Base-by-base conservation (phyloP, 2,113 vertebrate species). In the Climacteris rufus region DNA sequence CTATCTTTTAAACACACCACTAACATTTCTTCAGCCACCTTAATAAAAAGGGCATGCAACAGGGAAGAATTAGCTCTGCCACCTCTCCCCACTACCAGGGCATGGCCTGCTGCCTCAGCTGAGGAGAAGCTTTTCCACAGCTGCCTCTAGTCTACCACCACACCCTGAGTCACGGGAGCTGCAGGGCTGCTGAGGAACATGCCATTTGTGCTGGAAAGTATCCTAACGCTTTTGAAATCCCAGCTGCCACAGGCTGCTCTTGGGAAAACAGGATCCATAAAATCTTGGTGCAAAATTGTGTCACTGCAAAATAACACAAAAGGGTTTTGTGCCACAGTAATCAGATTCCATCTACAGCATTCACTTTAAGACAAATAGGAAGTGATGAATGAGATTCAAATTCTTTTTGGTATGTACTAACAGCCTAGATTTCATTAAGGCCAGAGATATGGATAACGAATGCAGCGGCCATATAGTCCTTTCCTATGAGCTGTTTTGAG, bases 191-290 rank as follows among this genome's bases (percentile, higher is more conserved):
- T 45, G 37, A 83, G 79, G 80, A 92, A 80, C 68, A 92, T 1
- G 4, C 68, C 94, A 94, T 89, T 97, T 95, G 95, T 89, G 80
- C 87, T 96, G 93, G 93, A 96, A 96, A 96, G 44, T 28, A 86
- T 96, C 93, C 92, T 64, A 83, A 83, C 27, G 80, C 74, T 93
- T 94, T 92, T 75, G 84, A 94, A 96, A 95, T 35, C 90, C 87
- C 90, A 95, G 87, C 93, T 95, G 96, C 68, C 83, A 70, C 42
- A 39, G 70, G 86, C 87, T 89, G 83, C 65, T 91, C 85, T 66
- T 93, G 94, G 77, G 85, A 94, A 93, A 97, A 92, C 40, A 92
- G 63, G 56, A 88, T 88, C 70, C 52, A 77, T 60, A 91, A 75
- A 83, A 50, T 77, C 91, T 90, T 56, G 52, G 72, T 76, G 69